A percentile compares a stretch with the other conserved stretches of the same genome.
phyloP scores from a whole-genome alignment of 2,888 invertebrate species.

The Morpho achilles region DNA sequence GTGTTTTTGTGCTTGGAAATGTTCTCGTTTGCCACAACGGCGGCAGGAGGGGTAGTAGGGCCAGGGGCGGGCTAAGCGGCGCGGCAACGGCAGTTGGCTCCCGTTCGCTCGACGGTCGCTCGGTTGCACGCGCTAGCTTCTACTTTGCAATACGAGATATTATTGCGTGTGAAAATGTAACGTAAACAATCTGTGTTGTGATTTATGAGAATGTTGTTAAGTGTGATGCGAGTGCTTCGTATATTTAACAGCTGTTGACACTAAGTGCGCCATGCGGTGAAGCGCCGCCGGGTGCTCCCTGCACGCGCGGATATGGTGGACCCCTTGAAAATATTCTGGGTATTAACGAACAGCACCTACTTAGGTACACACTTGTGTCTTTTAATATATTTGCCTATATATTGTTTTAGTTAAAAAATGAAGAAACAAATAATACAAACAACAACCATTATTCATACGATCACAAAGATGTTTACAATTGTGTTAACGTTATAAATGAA shows the following conservation, averaged over 20 bases:
- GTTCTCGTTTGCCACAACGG: slow-evolving; percentile 53
- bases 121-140: slow-evolving; percentile 45
- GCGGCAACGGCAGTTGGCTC: slow-evolving; percentile 66
- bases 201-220: slow-evolving; percentile 17
- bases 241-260: slow-evolving; percentile 24
- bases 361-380: slow-evolving; percentile 76
- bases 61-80: slow-evolving; percentile 52
- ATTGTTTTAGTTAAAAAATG: too few species aligned
- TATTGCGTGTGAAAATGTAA: slow-evolving; percentile 16
- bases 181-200: slow-evolving; percentile 28
- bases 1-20: slow-evolving; percentile 48
- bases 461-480: too few species aligned
- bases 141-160: slow-evolving; percentile 1
- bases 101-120: slow-evolving; percentile 55
- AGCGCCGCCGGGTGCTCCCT: slow-evolving; percentile 51
- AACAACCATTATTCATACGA: too few species aligned
- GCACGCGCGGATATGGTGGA: slow-evolving; percentile 84
- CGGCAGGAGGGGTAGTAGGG: slow-evolving; percentile 58
- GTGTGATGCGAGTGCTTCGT: slow-evolving; percentile 30
- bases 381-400: not conserved
- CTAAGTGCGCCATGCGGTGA: slow-evolving; percentile 70
- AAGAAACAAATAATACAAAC: too few species aligned
- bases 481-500: too few species aligned
- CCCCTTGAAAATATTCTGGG: slow-evolving; percentile 91
- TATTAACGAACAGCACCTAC: slow-evolving; percentile 90